phyloP scores from a whole-genome alignment of 2,113 vertebrate species.

The Cranoglanis bouderius region DNA sequence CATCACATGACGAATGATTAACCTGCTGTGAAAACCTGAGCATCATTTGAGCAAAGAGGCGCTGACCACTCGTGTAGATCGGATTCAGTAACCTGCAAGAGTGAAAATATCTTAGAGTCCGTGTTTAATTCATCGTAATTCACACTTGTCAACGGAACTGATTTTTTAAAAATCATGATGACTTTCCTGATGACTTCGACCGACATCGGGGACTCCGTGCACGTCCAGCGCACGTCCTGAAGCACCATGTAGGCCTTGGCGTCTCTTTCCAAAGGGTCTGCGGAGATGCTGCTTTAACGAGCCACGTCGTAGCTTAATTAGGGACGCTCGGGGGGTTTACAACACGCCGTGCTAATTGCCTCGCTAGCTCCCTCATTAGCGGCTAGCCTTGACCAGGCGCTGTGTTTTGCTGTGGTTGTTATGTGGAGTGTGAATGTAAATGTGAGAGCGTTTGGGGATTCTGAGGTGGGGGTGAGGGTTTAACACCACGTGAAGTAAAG shows the following conservation, averaged over 20 bases:
- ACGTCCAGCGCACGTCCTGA: neutral
- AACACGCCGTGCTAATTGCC: conserved; percentile 25
- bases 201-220: neutral
- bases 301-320: conserved; percentile 43
- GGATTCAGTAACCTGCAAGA: too few species aligned
- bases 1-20: too few species aligned
- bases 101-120: neutral
- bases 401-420: conserved; percentile 34
- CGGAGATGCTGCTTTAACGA: conserved; percentile 4
- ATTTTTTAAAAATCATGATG: neutral
- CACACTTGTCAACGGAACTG: too few species aligned
- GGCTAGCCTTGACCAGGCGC: conserved; percentile 30
- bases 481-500: neutral
- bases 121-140: neutral
- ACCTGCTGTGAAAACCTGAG: too few species aligned
- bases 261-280: neutral
- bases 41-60: too few species aligned
- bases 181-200: neutral
- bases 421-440: conserved; percentile 7
- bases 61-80: too few species aligned
- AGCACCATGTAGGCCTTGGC: neutral
- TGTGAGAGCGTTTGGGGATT: neutral
- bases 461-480: neutral
- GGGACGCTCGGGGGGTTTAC: conserved; percentile 12
- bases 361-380: conserved; percentile 41